Evolutionary conservation across 2,888 invertebrate genomes (phyloP), one percentile per base, ranked within the genome.

Genomic region (Cheilosia vernalis): DNA sequence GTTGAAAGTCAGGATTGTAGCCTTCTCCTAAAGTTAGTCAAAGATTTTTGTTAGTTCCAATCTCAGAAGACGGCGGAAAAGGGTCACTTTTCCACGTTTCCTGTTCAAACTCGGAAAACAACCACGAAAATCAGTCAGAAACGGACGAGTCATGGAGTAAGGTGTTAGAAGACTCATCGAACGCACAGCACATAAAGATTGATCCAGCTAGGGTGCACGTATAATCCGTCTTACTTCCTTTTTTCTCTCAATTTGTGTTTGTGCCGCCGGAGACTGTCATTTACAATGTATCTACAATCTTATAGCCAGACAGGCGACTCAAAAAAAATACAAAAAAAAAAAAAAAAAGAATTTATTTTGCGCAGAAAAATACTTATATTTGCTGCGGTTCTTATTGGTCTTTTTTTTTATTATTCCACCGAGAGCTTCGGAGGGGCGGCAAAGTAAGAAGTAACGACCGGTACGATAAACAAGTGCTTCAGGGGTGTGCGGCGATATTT

Each of bases 391-490:
- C 40, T 17, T n/a, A 7, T 44, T 5, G 27, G 17, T 15, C 37
- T 66, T n/a, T 2, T 64, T 37, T 49, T 19, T 44, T n/a, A n/a
- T 19, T 19, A 27, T 37, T 37, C 27, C 4, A 13, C 10, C 13
- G 19, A 30, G 70, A 61, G 72, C 15, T 49, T 49, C 44, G 44
- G n/a, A 5, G 5, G 44, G 17, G 6, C 27, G 17, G 44, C 42
- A 17, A n/a, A 17, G 72, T 55, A 53, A 53, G 53, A 53, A 63
- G 53, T 55, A 53, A 19, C 19, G 53, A 60, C 51, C 15, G 27
- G 74, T 47, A 58, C 30, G 53, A 76, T 49, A 76, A 76, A 69
- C 77, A 67, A 77, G 67, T 60, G 67, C 51, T 51, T 19, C 6
- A 37, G 53, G 67, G 67, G 67, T 60, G 67, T 53, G 60, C 51